Evolutionary conservation across 2,797 vertebrate genomes (phyloP).

Genomic region (Miichthys miiuy): DNA sequence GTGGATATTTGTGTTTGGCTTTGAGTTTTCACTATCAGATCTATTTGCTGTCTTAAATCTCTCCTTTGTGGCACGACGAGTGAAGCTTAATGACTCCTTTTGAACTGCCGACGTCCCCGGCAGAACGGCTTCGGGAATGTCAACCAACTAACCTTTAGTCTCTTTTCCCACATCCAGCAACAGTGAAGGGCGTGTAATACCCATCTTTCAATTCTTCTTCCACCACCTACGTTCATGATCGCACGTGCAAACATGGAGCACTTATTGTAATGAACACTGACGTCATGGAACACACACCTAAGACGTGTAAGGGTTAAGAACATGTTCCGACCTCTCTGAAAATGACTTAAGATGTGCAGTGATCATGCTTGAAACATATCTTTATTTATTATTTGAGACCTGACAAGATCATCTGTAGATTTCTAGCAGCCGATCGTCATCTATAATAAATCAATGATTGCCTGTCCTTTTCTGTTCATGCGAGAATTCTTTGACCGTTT

Average conservation of each 20-base stretch:
- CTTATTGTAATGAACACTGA: not conserved
- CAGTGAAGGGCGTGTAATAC: constrained; percentile 55
- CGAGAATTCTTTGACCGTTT: not conserved
- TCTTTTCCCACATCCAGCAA: constrained; percentile 79
- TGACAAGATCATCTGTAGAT: not conserved
- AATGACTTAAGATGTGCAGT: not conserved
- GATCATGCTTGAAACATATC: not conserved
- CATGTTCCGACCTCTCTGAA: not conserved
- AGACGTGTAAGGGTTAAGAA: not conserved
- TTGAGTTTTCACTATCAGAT: constrained; percentile 78
- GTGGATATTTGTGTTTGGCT: constrained; percentile 82
- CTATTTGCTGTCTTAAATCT: constrained; percentile 88
- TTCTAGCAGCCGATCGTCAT: not conserved
- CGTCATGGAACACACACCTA: not conserved
- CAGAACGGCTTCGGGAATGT: constrained; percentile 78
- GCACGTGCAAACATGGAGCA: constrained; percentile 27
- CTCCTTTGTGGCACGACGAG: constrained; percentile 77
- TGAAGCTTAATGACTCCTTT: constrained; percentile 84
- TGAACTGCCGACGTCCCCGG: constrained; percentile 77
- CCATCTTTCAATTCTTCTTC: constrained; percentile 51
- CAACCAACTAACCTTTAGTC: constrained; percentile 82
- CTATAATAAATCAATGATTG: not conserved
- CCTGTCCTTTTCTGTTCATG: not conserved
- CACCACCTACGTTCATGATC: constrained; percentile 36
- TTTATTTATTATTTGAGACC: not conserved